Evolutionary conservation across 1,140 invertebrate species (phyloP).

Genomic region (Tribolium castaneum): DNA sequence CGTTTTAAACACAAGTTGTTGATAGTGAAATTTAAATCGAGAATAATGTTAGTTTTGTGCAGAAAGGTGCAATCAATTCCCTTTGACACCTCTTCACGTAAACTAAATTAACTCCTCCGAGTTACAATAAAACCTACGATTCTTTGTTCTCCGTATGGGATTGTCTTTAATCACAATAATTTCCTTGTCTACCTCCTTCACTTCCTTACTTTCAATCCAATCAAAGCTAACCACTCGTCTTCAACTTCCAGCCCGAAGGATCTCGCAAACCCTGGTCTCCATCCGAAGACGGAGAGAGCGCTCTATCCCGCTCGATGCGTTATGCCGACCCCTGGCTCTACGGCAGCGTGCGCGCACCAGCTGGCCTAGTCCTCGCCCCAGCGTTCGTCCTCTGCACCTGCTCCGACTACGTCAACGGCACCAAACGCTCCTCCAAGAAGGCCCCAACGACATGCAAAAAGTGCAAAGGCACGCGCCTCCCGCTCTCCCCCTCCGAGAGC

Average conservation of each 20-base stretch:
- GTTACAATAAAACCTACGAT: no score
- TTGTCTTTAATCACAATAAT: not conserved
- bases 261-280: conserved; percentile 50
- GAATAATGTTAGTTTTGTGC: no score
- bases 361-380: conserved; percentile 68
- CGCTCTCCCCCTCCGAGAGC: conserved; percentile 66
- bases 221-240: not conserved
- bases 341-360: conserved; percentile 75
- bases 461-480: conserved; percentile 80
- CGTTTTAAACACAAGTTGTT: no score
- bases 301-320: conserved; percentile 82
- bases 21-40: no score
- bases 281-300: conserved; percentile 54
- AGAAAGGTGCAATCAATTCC: no score
- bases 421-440: conserved; percentile 77
- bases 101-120: no score
- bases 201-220: not conserved
- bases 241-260: conserved; percentile 55
- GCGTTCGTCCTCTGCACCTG: conserved; percentile 80
- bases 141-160: not conserved
- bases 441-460: conserved; percentile 76
- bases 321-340: conserved; percentile 87
- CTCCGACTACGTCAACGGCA: conserved; percentile 79
- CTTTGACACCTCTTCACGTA: no score
- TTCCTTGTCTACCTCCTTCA: not conserved